phyloP scores from a whole-genome alignment of 1,140 invertebrate species.

The Piezodorus guildinii region DNA sequence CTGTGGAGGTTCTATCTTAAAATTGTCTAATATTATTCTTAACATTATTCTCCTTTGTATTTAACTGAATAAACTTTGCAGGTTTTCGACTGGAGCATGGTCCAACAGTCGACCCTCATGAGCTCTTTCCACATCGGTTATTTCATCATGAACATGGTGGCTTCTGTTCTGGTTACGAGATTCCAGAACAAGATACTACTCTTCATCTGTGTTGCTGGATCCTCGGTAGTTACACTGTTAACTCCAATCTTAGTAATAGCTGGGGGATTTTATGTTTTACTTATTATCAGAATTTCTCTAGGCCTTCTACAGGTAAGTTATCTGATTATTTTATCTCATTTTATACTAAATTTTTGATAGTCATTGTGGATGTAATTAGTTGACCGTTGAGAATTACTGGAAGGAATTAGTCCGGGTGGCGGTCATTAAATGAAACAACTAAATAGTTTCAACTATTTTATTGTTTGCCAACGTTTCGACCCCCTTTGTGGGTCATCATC shows the following conservation, averaged over 20 bases:
- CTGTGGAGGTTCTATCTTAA: no score
- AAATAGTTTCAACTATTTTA: no score
- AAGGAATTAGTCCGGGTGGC: no score
- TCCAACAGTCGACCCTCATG: neutral
- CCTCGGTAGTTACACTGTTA: neutral
- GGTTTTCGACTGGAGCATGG: conserved; percentile 8
- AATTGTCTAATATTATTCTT: no score
- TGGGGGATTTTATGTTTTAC: conserved; percentile 6
- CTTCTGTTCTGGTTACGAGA: conserved; percentile 3
- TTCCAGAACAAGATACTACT: conserved; percentile 17
- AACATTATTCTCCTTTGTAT: no score
- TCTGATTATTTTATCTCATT: no score
- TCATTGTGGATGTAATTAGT: no score
- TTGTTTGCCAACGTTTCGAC: no score
- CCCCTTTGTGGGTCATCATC: no score
- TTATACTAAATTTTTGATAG: no score
- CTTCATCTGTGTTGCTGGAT: neutral
- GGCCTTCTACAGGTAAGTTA: conserved; percentile 9
- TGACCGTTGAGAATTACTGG: no score
- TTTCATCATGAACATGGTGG: conserved; percentile 14
- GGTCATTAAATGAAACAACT: no score
- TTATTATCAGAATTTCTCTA: conserved; percentile 3
- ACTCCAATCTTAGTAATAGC: conserved; percentile 3
- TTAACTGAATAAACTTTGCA: neutral
- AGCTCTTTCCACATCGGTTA: conserved; percentile 11